A percentile compares a stretch with the other conserved stretches of the same genome.
Evolutionary conservation across 2,888 invertebrate genomes (phyloP).

Genomic region (Meiosimyza platycephala): DNA sequence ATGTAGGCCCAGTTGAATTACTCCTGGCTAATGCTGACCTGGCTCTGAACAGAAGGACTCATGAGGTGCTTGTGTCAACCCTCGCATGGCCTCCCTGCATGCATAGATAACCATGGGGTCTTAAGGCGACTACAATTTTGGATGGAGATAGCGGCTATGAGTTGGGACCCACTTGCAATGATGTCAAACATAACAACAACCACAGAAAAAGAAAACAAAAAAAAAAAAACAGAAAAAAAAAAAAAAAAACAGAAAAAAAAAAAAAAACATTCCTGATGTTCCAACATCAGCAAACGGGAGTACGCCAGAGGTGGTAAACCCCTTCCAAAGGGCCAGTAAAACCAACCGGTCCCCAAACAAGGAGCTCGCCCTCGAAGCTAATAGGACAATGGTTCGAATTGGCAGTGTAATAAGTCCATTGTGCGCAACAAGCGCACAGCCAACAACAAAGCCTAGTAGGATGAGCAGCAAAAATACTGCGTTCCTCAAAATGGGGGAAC

Average conservation of each 20-base stretch:
- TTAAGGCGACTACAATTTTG: too few species aligned
- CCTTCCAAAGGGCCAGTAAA: too few species aligned
- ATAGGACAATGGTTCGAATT: too few species aligned
- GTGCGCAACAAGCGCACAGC: neutral
- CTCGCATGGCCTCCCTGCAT: constrained; percentile 37
- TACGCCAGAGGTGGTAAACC: too few species aligned
- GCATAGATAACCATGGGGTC: neutral
- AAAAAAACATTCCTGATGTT: constrained; percentile 11
- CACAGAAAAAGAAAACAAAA: constrained; percentile 5
- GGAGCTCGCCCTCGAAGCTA: too few species aligned
- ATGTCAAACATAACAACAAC: neutral
- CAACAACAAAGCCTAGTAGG: neutral
- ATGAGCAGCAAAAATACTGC: neutral
- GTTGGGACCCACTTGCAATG: neutral
- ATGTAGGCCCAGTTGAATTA: constrained; percentile 34
- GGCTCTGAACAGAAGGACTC: constrained; percentile 36
- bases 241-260: too few species aligned
- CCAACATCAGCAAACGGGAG: too few species aligned
- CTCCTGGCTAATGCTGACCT: constrained; percentile 36
- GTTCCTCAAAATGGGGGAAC: neutral
- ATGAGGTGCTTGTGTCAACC: constrained; percentile 32
- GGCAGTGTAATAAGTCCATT: neutral
- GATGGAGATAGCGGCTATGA: too few species aligned
- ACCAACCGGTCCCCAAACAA: too few species aligned
- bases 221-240: too few species aligned